phyloP scores from a whole-genome alignment of 2,113 vertebrate species.

The Ophiodon elongatus region DNA sequence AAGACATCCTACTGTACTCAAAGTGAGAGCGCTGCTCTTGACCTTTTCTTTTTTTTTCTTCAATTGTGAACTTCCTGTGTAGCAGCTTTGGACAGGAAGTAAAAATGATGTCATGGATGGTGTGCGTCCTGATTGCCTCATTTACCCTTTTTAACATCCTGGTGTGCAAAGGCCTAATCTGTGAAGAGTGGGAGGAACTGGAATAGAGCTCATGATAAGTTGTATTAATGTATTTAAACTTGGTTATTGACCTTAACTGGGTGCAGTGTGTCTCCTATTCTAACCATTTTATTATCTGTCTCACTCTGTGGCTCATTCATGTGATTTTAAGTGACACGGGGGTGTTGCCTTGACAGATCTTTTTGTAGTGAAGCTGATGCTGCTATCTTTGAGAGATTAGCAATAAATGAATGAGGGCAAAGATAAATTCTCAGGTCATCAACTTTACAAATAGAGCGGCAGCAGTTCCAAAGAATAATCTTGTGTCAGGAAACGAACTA shows the following conservation, averaged over 20 bases:
- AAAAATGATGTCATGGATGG: slow-evolving; percentile 42
- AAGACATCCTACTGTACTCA: slow-evolving; percentile 4
- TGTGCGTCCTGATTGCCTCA: slow-evolving; percentile 22
- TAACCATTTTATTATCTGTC: background rate
- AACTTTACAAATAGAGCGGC: background rate
- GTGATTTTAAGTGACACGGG: no score
- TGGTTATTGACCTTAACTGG: slow-evolving; percentile 19
- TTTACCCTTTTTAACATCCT: slow-evolving; percentile 10
- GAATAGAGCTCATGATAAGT: slow-evolving; percentile 2
- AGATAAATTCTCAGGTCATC: background rate
- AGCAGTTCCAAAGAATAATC: background rate
- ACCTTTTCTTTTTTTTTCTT: no score
- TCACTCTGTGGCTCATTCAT: slow-evolving; percentile 6
- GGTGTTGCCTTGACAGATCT: no score
- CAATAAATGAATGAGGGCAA: background rate
- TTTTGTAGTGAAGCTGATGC: no score
- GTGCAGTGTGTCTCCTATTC: slow-evolving; percentile 15
- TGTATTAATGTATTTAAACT: background rate
- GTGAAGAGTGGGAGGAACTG: background rate
- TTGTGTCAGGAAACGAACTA: slow-evolving; percentile 17
- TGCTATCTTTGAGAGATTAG: background rate
- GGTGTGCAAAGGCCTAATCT: background rate
- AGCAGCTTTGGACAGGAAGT: slow-evolving; percentile 55
- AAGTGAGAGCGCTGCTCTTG: slow-evolving; percentile 28
- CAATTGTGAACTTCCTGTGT: slow-evolving; percentile 54